phyloP scores from a whole-genome alignment of 2,888 invertebrate species.

The Dromius quadrimaculatus region DNA sequence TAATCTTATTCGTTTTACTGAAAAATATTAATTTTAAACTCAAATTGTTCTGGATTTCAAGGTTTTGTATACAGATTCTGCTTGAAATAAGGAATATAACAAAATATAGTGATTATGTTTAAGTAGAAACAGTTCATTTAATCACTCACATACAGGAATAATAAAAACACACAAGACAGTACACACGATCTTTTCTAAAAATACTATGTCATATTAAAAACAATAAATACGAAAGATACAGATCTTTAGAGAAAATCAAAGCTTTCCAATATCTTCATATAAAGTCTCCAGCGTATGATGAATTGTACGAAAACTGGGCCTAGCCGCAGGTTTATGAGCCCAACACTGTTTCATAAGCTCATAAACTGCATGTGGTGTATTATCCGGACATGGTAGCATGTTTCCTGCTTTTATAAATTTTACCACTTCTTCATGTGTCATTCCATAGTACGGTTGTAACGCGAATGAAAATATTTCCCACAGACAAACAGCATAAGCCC shows the following conservation, averaged over 20 bases:
- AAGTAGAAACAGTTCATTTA: constrained; percentile 51
- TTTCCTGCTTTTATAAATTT: constrained; percentile 94
- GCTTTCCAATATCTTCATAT: constrained; percentile 45
- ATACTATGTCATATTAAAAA: constrained; percentile 45
- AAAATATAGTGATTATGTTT: constrained; percentile 31
- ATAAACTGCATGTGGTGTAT: constrained; percentile 87
- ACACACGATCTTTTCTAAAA: constrained; percentile 45
- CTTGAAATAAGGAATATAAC: not conserved
- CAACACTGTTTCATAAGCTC: constrained; percentile 95
- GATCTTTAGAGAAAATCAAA: constrained; percentile 43
- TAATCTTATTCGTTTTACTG: no score
- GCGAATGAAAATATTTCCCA: constrained; percentile 99
- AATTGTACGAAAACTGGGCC: constrained; percentile 88
- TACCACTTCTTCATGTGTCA: constrained; percentile 97
- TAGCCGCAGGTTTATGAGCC: constrained; percentile 85
- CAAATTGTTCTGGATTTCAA: not conserved
- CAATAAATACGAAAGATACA: constrained; percentile 46
- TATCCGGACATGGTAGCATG: constrained; percentile 90
- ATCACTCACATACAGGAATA: constrained; percentile 50
- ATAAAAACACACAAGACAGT: constrained; percentile 51
- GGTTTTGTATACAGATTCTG: no score
- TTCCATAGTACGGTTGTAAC: constrained; percentile 95
- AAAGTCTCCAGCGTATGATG: constrained; percentile 76
- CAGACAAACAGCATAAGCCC: constrained; percentile 96
- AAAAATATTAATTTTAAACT: not conserved